Evolutionary conservation across 2,113 vertebrate genomes (phyloP).

Genomic region (Sprattus sprattus): DNA sequence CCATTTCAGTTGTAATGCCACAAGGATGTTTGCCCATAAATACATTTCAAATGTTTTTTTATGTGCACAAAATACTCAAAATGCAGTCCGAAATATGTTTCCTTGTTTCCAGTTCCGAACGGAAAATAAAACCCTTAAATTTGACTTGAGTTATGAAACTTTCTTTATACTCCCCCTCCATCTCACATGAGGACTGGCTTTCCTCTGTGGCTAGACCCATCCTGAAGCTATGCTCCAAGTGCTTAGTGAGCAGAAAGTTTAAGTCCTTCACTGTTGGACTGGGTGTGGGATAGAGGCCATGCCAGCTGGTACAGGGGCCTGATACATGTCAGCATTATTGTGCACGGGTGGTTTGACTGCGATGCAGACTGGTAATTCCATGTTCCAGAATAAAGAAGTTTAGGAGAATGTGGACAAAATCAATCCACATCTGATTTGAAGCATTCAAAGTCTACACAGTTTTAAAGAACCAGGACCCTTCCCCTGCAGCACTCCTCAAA

Average conservation of each 20-base stretch:
- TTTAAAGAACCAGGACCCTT: background rate
- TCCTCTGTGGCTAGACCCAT: background rate
- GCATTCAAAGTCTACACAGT: background rate
- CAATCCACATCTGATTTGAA: background rate
- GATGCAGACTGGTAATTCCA: background rate
- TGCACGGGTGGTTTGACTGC: background rate
- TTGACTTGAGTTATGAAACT: background rate
- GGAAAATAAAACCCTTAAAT: slow-evolving; percentile 60
- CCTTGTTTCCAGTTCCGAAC: slow-evolving; percentile 21
- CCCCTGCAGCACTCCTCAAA: background rate
- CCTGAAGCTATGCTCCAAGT: background rate
- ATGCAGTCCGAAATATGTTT: slow-evolving; percentile 53
- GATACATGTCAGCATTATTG: background rate
- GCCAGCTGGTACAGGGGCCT: background rate
- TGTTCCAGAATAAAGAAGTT: background rate
- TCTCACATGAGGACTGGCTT: slow-evolving; percentile 5
- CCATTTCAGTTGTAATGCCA: slow-evolving; percentile 34
- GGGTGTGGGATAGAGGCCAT: background rate
- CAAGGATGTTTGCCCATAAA: slow-evolving; percentile 23
- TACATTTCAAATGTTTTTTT: slow-evolving; percentile 13
- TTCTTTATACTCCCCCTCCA: slow-evolving; percentile 20
- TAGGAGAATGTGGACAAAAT: background rate
- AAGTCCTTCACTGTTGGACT: background rate
- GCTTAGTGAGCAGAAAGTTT: background rate
- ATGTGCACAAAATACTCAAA: slow-evolving; percentile 40